A percentile compares a stretch with the other conserved stretches of the same genome.
These are phyloP conservation scores for Cydia strobilella DNA, from an alignment of 1,140 invertebrate species.

Conservation along the genomic window DNA sequence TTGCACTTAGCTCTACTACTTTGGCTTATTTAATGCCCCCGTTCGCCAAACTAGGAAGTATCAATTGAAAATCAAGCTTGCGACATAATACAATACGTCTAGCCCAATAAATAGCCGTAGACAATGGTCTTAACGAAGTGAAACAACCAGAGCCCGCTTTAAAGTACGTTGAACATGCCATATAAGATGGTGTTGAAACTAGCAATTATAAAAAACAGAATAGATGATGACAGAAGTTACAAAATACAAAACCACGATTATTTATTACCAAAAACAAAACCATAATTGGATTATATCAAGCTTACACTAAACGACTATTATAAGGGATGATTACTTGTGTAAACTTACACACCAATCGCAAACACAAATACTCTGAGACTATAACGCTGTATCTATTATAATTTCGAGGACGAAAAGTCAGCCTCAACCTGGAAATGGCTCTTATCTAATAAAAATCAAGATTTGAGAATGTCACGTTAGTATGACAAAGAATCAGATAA, in stretches of 20 bases:
- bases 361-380: no score
- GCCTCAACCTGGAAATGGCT: neutral
- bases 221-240: conserved; percentile 4
- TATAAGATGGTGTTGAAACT: conserved; percentile 35
- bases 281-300: neutral
- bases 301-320: no score
- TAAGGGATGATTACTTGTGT: no score
- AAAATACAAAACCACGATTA: neutral
- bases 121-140: conserved; percentile 51
- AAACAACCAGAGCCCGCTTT: conserved; percentile 38
- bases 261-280: neutral
- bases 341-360: no score
- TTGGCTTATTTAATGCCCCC: conserved; percentile 7
- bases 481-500: conserved; percentile 11
- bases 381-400: neutral
- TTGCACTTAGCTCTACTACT: neutral
- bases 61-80: conserved; percentile 32
- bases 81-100: conserved; percentile 26
- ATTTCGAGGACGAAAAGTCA: neutral
- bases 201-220: conserved; percentile 22
- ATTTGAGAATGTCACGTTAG: conserved; percentile 3
- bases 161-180: conserved; percentile 39
- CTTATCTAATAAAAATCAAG: neutral
- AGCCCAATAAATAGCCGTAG: conserved; percentile 48
- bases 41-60: conserved; percentile 25